A percentile compares a stretch with the other conserved stretches of the same genome.
Evolutionary conservation across 2,888 invertebrate genomes (phyloP).

Genomic region (Scrobipalpa atriplicella): DNA sequence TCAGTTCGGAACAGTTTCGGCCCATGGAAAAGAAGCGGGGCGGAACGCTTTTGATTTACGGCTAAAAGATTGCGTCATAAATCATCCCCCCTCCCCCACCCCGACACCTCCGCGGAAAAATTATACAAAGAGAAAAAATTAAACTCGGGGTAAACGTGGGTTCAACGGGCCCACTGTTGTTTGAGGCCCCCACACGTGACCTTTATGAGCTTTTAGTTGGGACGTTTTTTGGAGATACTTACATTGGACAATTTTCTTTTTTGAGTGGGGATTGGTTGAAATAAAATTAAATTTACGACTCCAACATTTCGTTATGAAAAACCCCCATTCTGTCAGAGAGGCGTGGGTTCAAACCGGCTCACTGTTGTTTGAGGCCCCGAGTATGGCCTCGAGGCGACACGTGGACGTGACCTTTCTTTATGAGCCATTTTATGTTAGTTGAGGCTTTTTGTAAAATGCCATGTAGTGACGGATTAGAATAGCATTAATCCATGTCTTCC

Average conservation of each 20-base stretch:
- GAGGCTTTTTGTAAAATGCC: too few species aligned
- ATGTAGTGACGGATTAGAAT: too few species aligned
- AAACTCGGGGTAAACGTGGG: constrained; percentile 45
- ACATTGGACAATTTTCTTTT: too few species aligned
- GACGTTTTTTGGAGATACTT: too few species aligned
- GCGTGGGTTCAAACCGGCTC: constrained; percentile 34
- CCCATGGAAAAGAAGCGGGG: constrained; percentile 45
- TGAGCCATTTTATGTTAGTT: too few species aligned
- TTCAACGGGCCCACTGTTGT: background rate
- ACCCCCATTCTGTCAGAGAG: too few species aligned
- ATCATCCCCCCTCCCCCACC: constrained; percentile 54
- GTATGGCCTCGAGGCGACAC: too few species aligned
- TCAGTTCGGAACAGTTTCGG: constrained; percentile 51
- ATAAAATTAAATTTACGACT: too few species aligned
- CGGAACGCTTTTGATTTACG: constrained; percentile 72
- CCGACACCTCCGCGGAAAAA: constrained; percentile 55
- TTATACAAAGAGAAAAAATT: constrained; percentile 51
- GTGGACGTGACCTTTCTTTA: too few species aligned
- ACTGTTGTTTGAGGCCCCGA: background rate
- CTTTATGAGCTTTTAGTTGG: background rate
- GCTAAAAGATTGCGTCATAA: constrained; percentile 73
- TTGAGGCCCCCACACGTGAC: background rate
- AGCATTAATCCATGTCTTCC: too few species aligned
- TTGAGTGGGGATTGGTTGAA: too few species aligned
- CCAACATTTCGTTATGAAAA: too few species aligned